These are phyloP conservation scores for Lineus longissimus DNA, from an alignment of 1,140 invertebrate genomes.

Conservation along the genomic window DNA sequence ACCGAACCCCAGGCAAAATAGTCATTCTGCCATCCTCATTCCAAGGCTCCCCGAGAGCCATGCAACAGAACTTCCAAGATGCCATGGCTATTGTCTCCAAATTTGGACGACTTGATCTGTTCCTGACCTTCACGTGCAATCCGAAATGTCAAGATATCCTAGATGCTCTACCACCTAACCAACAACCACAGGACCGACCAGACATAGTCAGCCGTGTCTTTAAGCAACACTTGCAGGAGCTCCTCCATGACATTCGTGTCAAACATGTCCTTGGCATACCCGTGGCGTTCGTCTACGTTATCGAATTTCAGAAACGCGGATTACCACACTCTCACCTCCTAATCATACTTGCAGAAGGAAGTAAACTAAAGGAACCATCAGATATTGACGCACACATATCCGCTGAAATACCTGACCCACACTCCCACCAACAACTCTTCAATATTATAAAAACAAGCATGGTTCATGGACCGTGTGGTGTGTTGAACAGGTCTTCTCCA, in stretches of 20 bases:
- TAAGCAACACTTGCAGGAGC: conserved; percentile 52
- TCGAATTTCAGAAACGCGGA: conserved; percentile 60
- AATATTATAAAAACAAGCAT: too few relatives aligned
- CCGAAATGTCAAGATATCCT: conserved; percentile 55
- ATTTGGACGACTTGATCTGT: conserved; percentile 53
- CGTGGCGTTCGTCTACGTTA: conserved; percentile 41
- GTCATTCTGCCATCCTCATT: conserved; percentile 52
- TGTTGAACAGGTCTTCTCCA: conserved; percentile 10
- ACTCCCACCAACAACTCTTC: too few relatives aligned
- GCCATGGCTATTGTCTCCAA: conserved; percentile 55
- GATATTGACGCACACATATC: too few relatives aligned
- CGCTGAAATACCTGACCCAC: too few relatives aligned
- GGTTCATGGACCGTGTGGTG: conserved; percentile 27
- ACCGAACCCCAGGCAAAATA: too few relatives aligned
- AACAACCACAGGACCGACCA: conserved; percentile 45
- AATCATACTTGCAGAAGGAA: conserved; percentile 45
- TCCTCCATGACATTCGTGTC: conserved; percentile 52
- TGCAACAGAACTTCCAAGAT: conserved; percentile 56
- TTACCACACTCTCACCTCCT: conserved; percentile 58
- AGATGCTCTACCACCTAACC: conserved; percentile 28
- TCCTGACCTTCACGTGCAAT: conserved; percentile 59
- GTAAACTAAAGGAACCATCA: conserved; percentile 13
- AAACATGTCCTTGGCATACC: conserved; percentile 43
- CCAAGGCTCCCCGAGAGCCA: conserved; percentile 46
- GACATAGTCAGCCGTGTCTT: conserved; percentile 57